phyloP scores from a whole-genome alignment of 2,888 invertebrate species.

The Cheilosia urbana region DNA sequence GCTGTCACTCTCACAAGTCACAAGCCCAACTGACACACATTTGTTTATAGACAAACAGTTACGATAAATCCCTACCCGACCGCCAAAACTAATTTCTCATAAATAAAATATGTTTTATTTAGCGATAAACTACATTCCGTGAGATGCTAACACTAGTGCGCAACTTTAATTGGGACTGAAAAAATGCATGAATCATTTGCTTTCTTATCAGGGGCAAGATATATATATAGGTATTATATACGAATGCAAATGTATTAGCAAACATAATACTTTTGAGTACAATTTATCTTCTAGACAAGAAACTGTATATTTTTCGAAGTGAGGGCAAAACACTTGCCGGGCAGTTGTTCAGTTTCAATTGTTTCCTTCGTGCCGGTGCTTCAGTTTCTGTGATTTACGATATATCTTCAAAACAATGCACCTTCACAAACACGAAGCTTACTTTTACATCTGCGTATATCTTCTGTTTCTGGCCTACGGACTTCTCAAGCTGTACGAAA shows the following conservation, averaged over 20 bases:
- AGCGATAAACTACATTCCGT: slow-evolving; percentile 21
- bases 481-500: slow-evolving; percentile 78
- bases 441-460: slow-evolving; percentile 80
- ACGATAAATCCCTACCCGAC: background rate
- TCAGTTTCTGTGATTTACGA: slow-evolving; percentile 17
- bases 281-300: too few species aligned
- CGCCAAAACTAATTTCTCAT: background rate
- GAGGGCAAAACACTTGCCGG: background rate
- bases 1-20: background rate
- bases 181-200: slow-evolving; percentile 45
- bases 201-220: slow-evolving; percentile 11
- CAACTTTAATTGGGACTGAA: background rate
- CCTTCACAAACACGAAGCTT: slow-evolving; percentile 78
- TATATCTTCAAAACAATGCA: slow-evolving; percentile 39
- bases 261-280: too few species aligned
- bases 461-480: slow-evolving; percentile 81
- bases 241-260: too few species aligned
- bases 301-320: too few species aligned
- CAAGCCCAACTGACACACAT: slow-evolving; percentile 21
- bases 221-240: too few species aligned
- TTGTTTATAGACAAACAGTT: slow-evolving; percentile 55
- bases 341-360: background rate
- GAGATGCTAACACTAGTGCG: background rate
- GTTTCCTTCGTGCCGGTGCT: background rate
- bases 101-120: slow-evolving; percentile 5